Conservation (phyloP, 2,113 vertebrate genomes). For the Nycticebus coucang region DNA sequence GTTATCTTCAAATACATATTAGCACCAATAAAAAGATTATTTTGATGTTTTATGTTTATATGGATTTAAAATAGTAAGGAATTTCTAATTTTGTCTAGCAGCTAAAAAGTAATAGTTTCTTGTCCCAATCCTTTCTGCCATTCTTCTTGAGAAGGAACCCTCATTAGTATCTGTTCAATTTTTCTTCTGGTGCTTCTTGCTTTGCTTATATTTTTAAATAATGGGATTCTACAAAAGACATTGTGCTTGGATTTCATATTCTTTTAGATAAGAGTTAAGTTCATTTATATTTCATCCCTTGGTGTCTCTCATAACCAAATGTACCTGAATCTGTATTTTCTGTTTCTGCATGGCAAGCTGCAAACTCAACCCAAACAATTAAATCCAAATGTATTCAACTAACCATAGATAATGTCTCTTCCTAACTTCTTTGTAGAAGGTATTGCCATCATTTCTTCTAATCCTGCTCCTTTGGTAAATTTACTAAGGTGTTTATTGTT, state of each 20-base stretch:
- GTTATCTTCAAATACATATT: neutral
- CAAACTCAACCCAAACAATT: neutral
- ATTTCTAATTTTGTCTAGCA: neutral
- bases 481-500: neutral
- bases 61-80: neutral
- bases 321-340: neutral
- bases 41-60: neutral
- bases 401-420: neutral
- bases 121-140: neutral
- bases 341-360: neutral
- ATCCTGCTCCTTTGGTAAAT: neutral
- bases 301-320: neutral
- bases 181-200: neutral
- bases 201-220: neutral
- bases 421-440: neutral
- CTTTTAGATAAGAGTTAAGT: neutral
- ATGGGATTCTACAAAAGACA: neutral
- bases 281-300: neutral
- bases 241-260: neutral
- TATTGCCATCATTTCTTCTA: neutral
- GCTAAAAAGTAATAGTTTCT: neutral
- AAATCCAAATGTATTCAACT: neutral
- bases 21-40: neutral
- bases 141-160: neutral
- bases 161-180: neutral